A percentile compares a stretch with the other conserved stretches of the same genome.
These are phyloP conservation scores for Athripsodes cinereus DNA, from an alignment of 2,888 invertebrate species.

Conservation along the genomic window DNA sequence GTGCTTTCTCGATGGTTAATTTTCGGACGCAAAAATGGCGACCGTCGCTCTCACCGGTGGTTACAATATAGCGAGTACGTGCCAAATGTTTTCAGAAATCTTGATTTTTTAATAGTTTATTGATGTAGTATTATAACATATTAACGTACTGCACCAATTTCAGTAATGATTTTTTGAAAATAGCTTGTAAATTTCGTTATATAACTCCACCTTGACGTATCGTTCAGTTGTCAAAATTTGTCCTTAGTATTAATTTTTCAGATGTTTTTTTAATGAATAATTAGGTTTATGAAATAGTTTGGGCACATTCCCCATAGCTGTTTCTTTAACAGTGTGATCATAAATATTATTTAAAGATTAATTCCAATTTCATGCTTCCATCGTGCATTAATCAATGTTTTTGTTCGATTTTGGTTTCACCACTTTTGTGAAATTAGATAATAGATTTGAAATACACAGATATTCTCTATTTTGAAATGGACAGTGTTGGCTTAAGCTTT, in stretches of 20 bases:
- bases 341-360: no score
- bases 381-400: no score
- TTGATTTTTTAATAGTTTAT: background rate
- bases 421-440: no score
- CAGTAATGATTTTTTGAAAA: background rate
- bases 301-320: no score
- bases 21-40: conserved; percentile 18
- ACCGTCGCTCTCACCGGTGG: conserved; percentile 17
- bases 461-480: no score
- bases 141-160: background rate
- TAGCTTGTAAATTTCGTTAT: conserved; percentile 9
- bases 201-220: conserved; percentile 10
- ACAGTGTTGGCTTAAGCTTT: no score
- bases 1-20: background rate
- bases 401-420: no score
- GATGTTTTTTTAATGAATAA: no score
- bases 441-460: no score
- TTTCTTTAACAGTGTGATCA: no score
- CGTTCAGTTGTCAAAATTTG: conserved; percentile 22
- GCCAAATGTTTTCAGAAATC: background rate
- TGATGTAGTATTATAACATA: background rate
- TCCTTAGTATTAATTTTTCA: conserved; percentile 5
- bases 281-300: no score
- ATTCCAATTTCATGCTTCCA: no score
- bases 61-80: conserved; percentile 20